Evolutionary conservation across 2,113 vertebrate species (phyloP).

Genomic region (Passer montanus): DNA sequence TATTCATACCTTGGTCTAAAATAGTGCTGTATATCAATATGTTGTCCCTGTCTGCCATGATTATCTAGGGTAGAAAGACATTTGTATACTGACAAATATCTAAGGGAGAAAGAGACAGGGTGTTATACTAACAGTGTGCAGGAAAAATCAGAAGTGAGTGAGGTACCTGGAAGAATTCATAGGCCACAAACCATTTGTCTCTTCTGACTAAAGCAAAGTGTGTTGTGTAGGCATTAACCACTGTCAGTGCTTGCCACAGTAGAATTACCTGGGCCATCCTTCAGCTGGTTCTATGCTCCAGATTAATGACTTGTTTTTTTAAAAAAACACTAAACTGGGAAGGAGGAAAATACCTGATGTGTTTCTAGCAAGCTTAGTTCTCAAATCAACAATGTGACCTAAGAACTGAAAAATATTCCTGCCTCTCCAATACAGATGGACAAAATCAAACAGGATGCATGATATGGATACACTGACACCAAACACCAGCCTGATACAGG

Average conservation of each 20-base stretch:
- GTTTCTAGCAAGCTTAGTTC: not conserved
- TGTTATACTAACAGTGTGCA: constrained; percentile 26
- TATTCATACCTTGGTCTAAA: constrained; percentile 71
- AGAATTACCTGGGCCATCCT: not conserved
- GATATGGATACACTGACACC: not conserved
- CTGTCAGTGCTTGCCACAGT: constrained; percentile 12
- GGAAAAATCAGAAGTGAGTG: constrained; percentile 4
- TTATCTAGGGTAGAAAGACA: constrained; percentile 63
- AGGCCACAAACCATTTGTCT: constrained; percentile 37
- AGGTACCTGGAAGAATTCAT: constrained; percentile 13
- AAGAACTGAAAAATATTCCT: not conserved
- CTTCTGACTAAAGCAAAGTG: constrained; percentile 49
- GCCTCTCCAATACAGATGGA: not conserved
- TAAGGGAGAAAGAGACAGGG: not conserved
- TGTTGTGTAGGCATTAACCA: constrained; percentile 53
- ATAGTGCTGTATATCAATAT: constrained; percentile 70
- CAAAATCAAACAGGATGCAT: not conserved
- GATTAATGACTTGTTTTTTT: not conserved
- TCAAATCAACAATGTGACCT: not conserved
- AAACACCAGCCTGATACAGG: not conserved
- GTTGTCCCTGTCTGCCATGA: constrained; percentile 69
- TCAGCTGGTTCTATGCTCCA: not conserved
- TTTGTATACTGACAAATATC: constrained; percentile 70
- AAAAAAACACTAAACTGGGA: not conserved
- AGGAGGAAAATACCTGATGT: not conserved